Base-by-base conservation (phyloP, 2,888 invertebrate genomes). In the Scaptomyza parva region DNA sequence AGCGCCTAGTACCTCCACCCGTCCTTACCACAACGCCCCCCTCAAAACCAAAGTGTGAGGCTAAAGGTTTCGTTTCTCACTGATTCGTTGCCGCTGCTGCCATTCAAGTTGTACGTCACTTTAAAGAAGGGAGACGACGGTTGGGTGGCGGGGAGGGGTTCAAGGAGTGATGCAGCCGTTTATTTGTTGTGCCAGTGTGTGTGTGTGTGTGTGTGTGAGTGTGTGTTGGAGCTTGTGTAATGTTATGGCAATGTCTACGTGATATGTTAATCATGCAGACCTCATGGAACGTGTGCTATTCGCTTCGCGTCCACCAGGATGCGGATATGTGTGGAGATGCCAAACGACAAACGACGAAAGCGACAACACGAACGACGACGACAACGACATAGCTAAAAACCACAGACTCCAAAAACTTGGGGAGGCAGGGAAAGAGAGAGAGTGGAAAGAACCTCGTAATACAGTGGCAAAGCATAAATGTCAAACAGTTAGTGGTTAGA, bases 191-290 rank as follows among this genome's bases (percentile, higher is more conserved):
- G 64, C 3, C 3, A 0, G 9, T 28, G 28, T 28, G 3, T 28
- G 3, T 33, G 33, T 5, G n/a, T 33, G 28, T 30, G 33, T 33
- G 33, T 33, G 14, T 35, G 14, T 35, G 37, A 5, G n/a, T n/a
- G 1, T 33, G 33, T n/a, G 33, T 28, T 71, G 70, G 60, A 70
- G 79, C 78, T 76, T 83, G 76, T 75, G 78, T 77, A 81, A 83
- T 72, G 76, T 76, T 78, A 62, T 82, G 76, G 80, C 75, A 75
- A 84, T 73, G 76, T 78, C 76, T 60, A 89, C 89, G 89, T 90
- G 90, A 90, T 90, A 90, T 90, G 90, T 90, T 90, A 90, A 90
- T 90, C 90, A 89, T 85, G 51, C 60, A 61, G 60, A 30, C 30
- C 72, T 9, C 51, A 65, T 53, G 62, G 62, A 67, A 76, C 78